Percentiles rank a stretch among this genome's conserved stretches.
Evolutionary conservation across 2,113 vertebrate species (phyloP).

Genomic region (Poeciliopsis turrubarensis): DNA sequence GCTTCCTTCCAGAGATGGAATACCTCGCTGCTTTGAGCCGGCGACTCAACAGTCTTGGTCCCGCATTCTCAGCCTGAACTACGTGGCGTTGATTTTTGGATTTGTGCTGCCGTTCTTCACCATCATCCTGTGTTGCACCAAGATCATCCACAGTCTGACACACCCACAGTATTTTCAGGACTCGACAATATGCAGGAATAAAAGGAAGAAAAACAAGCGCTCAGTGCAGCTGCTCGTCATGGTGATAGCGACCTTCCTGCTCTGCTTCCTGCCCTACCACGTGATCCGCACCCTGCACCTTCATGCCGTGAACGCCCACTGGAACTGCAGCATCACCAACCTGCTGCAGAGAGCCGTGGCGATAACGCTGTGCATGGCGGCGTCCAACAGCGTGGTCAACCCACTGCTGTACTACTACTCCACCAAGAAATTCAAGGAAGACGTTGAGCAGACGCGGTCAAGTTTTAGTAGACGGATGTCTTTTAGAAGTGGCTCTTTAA

Average conservation of each 20-base stretch:
- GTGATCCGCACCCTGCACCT: conserved; percentile 70
- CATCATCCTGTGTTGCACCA: conserved; percentile 72
- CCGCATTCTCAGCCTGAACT: conserved; percentile 68
- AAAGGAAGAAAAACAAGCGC: neutral
- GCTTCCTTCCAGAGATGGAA: neutral
- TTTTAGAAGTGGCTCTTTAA: neutral
- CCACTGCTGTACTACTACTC: conserved; percentile 80
- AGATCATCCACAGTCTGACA: conserved; percentile 51
- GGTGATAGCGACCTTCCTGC: conserved; percentile 72
- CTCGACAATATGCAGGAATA: neutral
- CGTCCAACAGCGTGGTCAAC: conserved; percentile 77
- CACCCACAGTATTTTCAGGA: rapidly evolving
- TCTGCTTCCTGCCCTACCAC: conserved; percentile 81
- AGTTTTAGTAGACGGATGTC: neutral
- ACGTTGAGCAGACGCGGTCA: neutral
- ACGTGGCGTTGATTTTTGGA: conserved; percentile 66
- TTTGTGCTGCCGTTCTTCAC: conserved; percentile 76
- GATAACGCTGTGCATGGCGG: conserved; percentile 72
- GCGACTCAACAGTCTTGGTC: conserved; percentile 31
- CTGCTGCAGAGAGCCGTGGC: conserved; percentile 58
- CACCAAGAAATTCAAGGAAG: conserved; percentile 62
- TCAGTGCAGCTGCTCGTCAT: conserved; percentile 63
- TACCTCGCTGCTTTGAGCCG: conserved; percentile 73
- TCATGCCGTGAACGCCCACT: conserved; percentile 20
- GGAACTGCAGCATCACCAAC: conserved; percentile 16